Percentiles rank a stretch among this genome's conserved stretches.
Conservation (phyloP, 2,113 vertebrate species). For the Cricetomys ansorgei region DNA sequence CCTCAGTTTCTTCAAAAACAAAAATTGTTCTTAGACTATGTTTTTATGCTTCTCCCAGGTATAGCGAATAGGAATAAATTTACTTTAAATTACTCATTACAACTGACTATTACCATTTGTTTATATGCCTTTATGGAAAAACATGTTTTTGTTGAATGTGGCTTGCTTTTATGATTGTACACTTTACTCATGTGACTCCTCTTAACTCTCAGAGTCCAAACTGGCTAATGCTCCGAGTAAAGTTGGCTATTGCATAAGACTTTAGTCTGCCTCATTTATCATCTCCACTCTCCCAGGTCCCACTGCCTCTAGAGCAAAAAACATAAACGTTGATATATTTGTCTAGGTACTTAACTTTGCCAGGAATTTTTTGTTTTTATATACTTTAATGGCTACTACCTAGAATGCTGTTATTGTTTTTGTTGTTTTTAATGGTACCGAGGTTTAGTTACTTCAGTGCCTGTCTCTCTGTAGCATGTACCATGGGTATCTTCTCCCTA, state of each 20-base stretch:
- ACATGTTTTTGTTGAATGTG: neutral
- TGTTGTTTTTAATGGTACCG: no score
- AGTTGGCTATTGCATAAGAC: neutral
- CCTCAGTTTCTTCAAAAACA: neutral
- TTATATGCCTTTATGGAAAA: neutral
- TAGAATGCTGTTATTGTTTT: no score
- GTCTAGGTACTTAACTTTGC: neutral
- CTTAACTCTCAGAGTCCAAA: neutral
- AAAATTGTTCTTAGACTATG: neutral
- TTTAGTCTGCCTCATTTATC: neutral
- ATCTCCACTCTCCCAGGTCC: neutral
- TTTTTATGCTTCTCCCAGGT: neutral
- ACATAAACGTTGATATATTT: neutral
- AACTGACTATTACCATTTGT: neutral
- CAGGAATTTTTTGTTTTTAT: neutral
- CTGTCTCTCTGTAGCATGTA: neutral
- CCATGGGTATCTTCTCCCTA: neutral
- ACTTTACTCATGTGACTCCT: neutral
- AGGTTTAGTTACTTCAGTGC: neutral
- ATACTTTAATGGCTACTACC: neutral
- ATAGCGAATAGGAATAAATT: neutral
- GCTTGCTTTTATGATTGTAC: neutral
- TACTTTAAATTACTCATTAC: neutral
- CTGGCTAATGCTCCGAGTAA: neutral
- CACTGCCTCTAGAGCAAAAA: neutral